phyloP scores from a whole-genome alignment of 2,888 invertebrate genomes.

The Leptura quadrifasciata region DNA sequence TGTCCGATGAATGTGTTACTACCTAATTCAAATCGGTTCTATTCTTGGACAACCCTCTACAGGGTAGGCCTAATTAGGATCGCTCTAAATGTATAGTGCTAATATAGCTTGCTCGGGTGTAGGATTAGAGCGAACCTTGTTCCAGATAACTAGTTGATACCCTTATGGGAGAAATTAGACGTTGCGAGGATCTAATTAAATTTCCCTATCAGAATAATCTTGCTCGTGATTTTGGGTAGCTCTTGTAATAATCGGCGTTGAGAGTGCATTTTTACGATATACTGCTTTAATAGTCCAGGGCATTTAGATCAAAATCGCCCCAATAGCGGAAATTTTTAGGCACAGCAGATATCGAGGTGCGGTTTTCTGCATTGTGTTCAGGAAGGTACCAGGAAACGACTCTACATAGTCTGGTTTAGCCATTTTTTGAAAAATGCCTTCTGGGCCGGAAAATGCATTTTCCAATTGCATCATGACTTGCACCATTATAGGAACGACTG shows the following conservation, averaged over 20 bases:
- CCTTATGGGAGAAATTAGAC: not conserved
- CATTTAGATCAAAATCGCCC: too few species aligned
- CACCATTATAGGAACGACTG: too few species aligned
- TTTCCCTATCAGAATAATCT: not conserved
- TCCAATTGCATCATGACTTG: too few species aligned
- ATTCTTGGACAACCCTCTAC: constrained; percentile 7
- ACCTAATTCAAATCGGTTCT: constrained; percentile 5
- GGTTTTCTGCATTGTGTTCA: too few species aligned
- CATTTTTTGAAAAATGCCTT: too few species aligned
- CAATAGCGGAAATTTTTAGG: too few species aligned
- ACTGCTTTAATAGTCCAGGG: too few species aligned
- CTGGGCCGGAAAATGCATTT: too few species aligned
- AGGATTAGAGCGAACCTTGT: constrained; percentile 3
- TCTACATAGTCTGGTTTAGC: too few species aligned
- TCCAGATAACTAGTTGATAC: constrained; percentile 10
- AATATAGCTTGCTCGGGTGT: not conserved
- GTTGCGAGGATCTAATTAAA: not conserved
- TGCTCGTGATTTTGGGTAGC: not conserved
- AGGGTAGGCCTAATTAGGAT: constrained; percentile 15
- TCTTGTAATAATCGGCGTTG: not conserved
- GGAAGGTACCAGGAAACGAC: too few species aligned
- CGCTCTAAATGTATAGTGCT: not conserved
- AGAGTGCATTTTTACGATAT: too few species aligned
- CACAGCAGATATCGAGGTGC: too few species aligned
- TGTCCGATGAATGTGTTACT: constrained; percentile 7